Conservation (phyloP, 2,797 vertebrate species). For the Hippopotamyrus pictus region DNA sequence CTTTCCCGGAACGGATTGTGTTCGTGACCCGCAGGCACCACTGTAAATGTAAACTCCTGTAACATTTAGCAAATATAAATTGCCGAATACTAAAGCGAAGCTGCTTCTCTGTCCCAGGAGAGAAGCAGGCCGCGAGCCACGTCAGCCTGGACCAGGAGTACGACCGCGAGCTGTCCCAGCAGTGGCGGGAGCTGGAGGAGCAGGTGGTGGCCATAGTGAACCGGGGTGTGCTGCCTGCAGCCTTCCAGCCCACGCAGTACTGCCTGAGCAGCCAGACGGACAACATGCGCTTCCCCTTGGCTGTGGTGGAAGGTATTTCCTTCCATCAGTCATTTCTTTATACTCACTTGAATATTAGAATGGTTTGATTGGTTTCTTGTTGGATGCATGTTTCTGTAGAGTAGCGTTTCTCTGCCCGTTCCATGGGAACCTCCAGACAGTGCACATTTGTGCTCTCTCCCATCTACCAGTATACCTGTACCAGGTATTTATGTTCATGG, state of each 20-base stretch:
- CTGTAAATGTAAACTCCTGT: neutral
- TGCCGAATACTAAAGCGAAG: neutral
- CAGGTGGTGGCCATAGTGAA: constrained; percentile 77
- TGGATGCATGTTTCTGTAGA: neutral
- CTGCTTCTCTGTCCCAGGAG: constrained; percentile 58
- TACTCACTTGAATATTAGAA: neutral
- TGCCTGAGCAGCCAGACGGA: constrained; percentile 87
- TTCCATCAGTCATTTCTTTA: neutral
- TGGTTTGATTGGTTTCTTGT: neutral
- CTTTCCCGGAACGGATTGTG: neutral
- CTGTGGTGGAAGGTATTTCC: constrained; percentile 78
- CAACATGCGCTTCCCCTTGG: constrained; percentile 81
- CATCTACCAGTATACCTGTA: neutral
- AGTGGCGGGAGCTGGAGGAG: constrained; percentile 89
- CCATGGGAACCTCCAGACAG: neutral
- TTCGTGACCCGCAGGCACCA: neutral
- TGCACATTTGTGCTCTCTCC: neutral
- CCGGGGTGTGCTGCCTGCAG: constrained; percentile 65
- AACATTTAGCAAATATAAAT: neutral
- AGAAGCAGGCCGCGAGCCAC: constrained; percentile 94
- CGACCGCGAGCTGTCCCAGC: constrained; percentile 74
- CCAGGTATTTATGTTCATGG: constrained; percentile 23
- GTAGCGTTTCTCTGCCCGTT: neutral
- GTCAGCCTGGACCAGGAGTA: constrained; percentile 92
- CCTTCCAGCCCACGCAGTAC: constrained; percentile 82